Conservation (phyloP, 2,113 vertebrate species). For the Zapornia atra region DNA sequence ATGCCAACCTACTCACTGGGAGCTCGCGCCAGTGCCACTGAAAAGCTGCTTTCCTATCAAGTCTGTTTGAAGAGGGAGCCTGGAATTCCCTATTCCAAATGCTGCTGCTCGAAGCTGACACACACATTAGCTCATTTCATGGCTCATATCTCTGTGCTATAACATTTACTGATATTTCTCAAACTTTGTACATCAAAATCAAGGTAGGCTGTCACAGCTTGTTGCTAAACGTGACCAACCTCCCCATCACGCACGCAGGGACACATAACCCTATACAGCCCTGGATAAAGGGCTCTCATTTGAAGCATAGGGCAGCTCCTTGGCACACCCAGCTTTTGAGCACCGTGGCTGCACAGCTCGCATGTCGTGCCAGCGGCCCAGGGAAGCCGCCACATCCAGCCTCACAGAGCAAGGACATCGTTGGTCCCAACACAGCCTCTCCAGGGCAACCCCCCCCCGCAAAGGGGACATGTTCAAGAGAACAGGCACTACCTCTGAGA, state of each 20-base stretch:
- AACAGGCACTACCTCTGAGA: not conserved
- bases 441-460: not conserved
- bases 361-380: too few species aligned
- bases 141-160: not conserved
- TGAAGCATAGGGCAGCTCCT: not conserved
- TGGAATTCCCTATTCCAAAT: not conserved
- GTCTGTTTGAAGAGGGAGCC: not conserved
- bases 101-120: not conserved
- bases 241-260: not conserved
- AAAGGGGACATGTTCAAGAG: not conserved
- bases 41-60: not conserved
- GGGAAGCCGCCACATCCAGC: not conserved
- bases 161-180: not conserved
- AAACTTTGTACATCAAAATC: not conserved
- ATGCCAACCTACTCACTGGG: not conserved
- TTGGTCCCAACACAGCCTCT: too few species aligned
- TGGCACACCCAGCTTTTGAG: rapidly evolving
- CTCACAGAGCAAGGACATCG: too few species aligned
- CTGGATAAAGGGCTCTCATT: not conserved
- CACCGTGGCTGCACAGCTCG: rapidly evolving
- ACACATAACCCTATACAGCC: rapidly evolving
- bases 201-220: not conserved
- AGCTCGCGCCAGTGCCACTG: not conserved
- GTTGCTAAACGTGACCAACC: not conserved
- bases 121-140: not conserved